A percentile compares a stretch with the other conserved stretches of the same genome.
phyloP scores from a whole-genome alignment of 2,113 vertebrate species.

The Gnathonemus longibarbis region DNA sequence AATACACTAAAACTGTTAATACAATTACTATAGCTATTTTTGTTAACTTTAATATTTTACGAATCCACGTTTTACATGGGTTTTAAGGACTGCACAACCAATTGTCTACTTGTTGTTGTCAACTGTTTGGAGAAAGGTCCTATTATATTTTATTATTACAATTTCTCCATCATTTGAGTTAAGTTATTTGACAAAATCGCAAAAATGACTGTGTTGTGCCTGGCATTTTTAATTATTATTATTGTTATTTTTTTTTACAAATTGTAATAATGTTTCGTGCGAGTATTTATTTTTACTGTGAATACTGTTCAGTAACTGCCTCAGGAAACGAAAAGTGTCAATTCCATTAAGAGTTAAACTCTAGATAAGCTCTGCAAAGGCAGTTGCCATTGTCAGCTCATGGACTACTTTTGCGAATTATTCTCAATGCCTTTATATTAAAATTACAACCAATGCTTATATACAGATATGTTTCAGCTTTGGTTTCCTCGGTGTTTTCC shows the following conservation, averaged over 20 bases:
- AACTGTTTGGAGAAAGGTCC: background rate
- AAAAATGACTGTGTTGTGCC: background rate
- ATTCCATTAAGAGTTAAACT: background rate
- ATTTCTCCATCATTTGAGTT: background rate
- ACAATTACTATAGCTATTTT: conserved; percentile 18
- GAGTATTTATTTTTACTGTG: background rate
- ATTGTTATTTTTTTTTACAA: background rate
- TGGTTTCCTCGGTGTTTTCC: background rate
- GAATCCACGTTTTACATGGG: conserved; percentile 22
- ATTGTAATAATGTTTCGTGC: background rate
- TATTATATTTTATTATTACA: background rate
- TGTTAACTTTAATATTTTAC: conserved; percentile 26
- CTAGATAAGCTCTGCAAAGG: background rate
- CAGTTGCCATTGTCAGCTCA: background rate
- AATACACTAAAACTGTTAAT: conserved; percentile 36
- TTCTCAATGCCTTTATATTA: background rate
- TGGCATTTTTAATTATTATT: background rate
- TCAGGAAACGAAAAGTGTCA: background rate
- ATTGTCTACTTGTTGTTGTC: background rate
- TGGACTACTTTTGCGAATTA: background rate
- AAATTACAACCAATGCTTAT: background rate
- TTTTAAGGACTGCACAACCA: conserved; percentile 3
- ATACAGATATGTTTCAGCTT: background rate
- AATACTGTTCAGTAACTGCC: background rate
- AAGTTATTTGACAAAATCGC: background rate